Percentiles rank a stretch among this genome's conserved stretches.
Conservation (phyloP, 2,113 vertebrate species). For the Lathamus discolor region DNA sequence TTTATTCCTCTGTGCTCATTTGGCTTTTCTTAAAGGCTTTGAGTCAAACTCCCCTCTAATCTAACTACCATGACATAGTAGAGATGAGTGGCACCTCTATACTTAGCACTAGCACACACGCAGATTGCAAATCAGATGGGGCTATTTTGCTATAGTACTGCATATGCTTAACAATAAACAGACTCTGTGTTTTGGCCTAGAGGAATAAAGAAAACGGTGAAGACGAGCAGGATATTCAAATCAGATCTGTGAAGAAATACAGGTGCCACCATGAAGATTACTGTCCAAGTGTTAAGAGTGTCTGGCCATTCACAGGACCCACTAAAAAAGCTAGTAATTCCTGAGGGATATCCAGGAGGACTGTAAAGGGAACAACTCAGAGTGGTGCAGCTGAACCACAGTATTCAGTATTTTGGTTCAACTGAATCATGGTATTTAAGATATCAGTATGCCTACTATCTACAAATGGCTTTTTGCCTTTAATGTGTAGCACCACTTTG, state of each 20-base stretch:
- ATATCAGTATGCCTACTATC: not conserved
- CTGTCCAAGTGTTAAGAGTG: not conserved
- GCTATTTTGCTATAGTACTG: not conserved
- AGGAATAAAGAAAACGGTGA: not conserved
- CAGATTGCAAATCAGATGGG: not conserved
- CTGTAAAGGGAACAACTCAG: not conserved
- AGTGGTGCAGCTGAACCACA: not conserved
- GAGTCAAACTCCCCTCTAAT: not conserved
- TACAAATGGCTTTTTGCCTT: not conserved
- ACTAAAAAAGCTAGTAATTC: not conserved
- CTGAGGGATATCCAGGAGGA: not conserved
- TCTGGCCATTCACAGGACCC: not conserved
- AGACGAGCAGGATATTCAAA: not conserved
- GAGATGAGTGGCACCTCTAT: not conserved
- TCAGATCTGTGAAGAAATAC: not conserved
- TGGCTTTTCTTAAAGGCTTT: not conserved
- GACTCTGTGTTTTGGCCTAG: not conserved
- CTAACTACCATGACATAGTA: not conserved
- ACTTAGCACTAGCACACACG: not conserved
- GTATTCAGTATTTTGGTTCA: not conserved
- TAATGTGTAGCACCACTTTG: not conserved
- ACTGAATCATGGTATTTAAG: not conserved
- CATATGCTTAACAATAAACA: not conserved
- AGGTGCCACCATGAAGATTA: not conserved
- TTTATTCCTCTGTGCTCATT: not conserved